Evolutionary conservation across 1,140 invertebrate species (phyloP), one percentile per base, ranked within the genome.

Genomic region (Cataglyphis hispanica): DNA sequence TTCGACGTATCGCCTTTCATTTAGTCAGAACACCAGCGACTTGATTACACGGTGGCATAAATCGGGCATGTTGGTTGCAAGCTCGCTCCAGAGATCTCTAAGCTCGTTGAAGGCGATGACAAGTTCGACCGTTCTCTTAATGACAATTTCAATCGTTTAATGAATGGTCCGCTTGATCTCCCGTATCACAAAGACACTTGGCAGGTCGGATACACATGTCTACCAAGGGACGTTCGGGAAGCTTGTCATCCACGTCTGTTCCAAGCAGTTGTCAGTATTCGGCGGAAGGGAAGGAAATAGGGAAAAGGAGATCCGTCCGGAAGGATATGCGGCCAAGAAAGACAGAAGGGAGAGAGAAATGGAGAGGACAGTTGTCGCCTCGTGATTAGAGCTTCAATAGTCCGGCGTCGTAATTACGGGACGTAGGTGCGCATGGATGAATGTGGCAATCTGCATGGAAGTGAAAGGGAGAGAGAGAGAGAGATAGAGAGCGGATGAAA

Each of bases 351-450:
- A 70, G 60, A 78, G 43, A 22, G 50, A 69, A 61, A 67, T n/a
- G 67, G 58, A 34, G 63, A 81, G 61, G 80, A 85, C 86, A 86
- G 70, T 91, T 92, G 91, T 89, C 91, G 87, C 74, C 84, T 87
- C 53, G 83, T 91, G 89, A 91, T 92, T 91, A 91, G 89, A 78
- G 86, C 77, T 90, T 89, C 91, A 92, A 91, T 91, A 88, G 87
- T 67, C 77, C 78, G 80, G 86, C 78, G 85, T 61, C 37, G 89
- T 85, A 91, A 92, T 92, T 92, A 92, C 86, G 16, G 22, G 53
- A 63, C 67, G 77, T 53, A 60, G 70, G 34, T 66, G 60, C 67
- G 31, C 43, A 56, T 64, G 13, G 53, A 56, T 34, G 64, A 66
- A 43, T n/a, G 25, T 58, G 63, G 58, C 63, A 77, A 67, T 86